Conservation (phyloP, 2,888 invertebrate genomes). For the Eupeodes latifasciatus region DNA sequence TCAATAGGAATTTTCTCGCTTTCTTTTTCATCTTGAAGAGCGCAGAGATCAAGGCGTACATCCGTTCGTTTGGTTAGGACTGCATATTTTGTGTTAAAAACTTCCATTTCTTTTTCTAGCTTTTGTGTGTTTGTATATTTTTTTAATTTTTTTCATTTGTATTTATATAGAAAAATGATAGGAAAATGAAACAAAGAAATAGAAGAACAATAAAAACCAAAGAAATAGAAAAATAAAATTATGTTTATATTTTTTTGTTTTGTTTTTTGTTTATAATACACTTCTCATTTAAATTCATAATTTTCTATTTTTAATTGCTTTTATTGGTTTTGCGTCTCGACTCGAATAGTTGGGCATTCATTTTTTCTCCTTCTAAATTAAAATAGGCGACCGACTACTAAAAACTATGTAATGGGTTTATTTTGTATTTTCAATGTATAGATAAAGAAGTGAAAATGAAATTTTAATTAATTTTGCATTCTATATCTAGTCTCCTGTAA, state of each 20-base stretch:
- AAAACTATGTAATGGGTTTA: too few species aligned
- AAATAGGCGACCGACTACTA: too few species aligned
- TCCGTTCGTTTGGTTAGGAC: slow-evolving; percentile 71
- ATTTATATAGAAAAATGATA: slow-evolving; percentile 60
- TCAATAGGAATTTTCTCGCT: slow-evolving; percentile 69
- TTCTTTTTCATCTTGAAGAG: slow-evolving; percentile 69
- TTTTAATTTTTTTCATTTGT: slow-evolving; percentile 23
- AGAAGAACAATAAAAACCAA: slow-evolving; percentile 49
- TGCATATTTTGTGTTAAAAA: slow-evolving; percentile 69
- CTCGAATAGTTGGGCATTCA: too few species aligned
- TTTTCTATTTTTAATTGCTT: too few species aligned
- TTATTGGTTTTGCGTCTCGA: too few species aligned
- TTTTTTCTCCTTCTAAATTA: too few species aligned
- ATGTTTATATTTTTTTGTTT: not conserved
- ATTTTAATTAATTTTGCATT: too few species aligned
- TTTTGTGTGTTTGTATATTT: slow-evolving; percentile 23
- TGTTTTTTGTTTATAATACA: not conserved
- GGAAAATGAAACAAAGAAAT: slow-evolving; percentile 54
- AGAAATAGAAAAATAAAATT: slow-evolving; percentile 30
- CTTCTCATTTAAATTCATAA: too few species aligned
- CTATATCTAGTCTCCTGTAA: too few species aligned
- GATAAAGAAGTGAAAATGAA: too few species aligned
- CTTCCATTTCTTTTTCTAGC: slow-evolving; percentile 65
- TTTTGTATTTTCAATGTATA: too few species aligned
- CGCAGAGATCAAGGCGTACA: slow-evolving; percentile 64